These are phyloP conservation scores for Propithecus coquereli DNA, from an alignment of 2,113 vertebrate species.

Conservation along the genomic window DNA sequence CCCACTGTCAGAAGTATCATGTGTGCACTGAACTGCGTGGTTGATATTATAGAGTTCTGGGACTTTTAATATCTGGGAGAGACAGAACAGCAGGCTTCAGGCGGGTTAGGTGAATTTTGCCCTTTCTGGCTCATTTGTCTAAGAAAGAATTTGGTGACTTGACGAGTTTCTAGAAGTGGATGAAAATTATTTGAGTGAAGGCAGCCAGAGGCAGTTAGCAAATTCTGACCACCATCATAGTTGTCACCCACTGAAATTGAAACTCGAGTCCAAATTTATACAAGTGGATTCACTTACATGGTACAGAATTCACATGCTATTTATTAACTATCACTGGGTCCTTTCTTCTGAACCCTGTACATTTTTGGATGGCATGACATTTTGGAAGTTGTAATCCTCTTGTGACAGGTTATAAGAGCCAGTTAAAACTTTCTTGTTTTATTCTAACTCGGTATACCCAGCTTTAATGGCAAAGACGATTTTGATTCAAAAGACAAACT, in stretches of 20 bases:
- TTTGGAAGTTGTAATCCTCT: conserved; percentile 48
- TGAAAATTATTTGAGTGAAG: conserved; percentile 57
- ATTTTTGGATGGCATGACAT: conserved; percentile 40
- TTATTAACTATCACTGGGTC: conserved; percentile 44
- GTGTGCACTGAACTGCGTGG: not conserved
- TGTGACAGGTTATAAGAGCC: conserved; percentile 41
- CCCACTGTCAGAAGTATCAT: not conserved
- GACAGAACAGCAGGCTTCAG: not conserved
- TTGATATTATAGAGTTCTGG: not conserved
- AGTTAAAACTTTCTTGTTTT: conserved; percentile 46
- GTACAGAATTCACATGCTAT: conserved; percentile 44
- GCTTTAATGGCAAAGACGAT: not conserved
- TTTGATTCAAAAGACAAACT: conserved; percentile 60
- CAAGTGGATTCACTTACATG: conserved; percentile 70
- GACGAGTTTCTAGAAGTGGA: conserved; percentile 61
- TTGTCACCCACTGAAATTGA: conserved; percentile 60
- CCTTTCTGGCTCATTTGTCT: conserved; percentile 60
- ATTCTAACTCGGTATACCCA: not conserved
- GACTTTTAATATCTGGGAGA: conserved; percentile 1
- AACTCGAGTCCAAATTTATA: conserved; percentile 64
- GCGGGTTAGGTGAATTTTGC: not conserved
- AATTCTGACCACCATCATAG: conserved; percentile 64
- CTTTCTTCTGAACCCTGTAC: conserved; percentile 39
- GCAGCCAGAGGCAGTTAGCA: conserved; percentile 61
- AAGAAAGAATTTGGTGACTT: conserved; percentile 61